Percentiles rank a stretch among this genome's conserved stretches.
Evolutionary conservation across 2,888 invertebrate species (phyloP).

Genomic region (Leptogaster cylindrica): DNA sequence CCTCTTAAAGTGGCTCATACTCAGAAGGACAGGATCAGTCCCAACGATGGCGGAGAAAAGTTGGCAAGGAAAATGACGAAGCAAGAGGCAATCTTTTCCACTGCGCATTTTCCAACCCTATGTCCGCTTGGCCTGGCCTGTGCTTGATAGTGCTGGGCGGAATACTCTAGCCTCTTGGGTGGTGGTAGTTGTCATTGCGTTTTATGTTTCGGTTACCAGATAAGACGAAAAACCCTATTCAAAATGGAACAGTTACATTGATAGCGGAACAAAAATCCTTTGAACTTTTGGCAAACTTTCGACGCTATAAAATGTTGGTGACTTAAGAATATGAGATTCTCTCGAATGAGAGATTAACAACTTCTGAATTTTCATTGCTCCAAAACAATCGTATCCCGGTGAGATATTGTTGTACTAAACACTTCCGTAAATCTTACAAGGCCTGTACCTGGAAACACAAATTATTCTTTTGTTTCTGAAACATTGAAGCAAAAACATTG

Average conservation of each 20-base stretch:
- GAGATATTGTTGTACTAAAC: not conserved
- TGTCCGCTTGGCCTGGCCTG: not conserved
- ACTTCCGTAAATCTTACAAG: too few species aligned
- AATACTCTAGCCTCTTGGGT: not conserved
- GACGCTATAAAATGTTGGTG: slow-evolving; percentile 13
- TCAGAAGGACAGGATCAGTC: too few species aligned
- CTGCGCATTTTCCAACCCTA: slow-evolving; percentile 18
- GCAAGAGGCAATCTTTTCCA: slow-evolving; percentile 1
- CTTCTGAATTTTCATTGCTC: too few species aligned
- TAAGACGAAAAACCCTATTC: slow-evolving; percentile 23
- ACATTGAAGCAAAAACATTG: not conserved
- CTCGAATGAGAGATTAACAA: slow-evolving; percentile 1
- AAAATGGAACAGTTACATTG: slow-evolving; percentile 14
- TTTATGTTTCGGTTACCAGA: slow-evolving; percentile 31
- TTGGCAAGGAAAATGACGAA: too few species aligned
- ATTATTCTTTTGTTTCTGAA: not conserved
- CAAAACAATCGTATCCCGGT: not conserved
- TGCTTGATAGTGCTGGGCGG: not conserved
- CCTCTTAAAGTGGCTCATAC: too few species aligned
- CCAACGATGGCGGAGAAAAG: too few species aligned
- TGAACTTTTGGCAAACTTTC: slow-evolving; percentile 27
- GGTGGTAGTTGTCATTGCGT: not conserved
- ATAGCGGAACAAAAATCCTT: slow-evolving; percentile 2
- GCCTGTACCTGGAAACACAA: too few species aligned
- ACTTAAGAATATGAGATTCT: not conserved